Conservation (phyloP, 2,797 vertebrate genomes). For the Spinibarbus caldwelli region DNA sequence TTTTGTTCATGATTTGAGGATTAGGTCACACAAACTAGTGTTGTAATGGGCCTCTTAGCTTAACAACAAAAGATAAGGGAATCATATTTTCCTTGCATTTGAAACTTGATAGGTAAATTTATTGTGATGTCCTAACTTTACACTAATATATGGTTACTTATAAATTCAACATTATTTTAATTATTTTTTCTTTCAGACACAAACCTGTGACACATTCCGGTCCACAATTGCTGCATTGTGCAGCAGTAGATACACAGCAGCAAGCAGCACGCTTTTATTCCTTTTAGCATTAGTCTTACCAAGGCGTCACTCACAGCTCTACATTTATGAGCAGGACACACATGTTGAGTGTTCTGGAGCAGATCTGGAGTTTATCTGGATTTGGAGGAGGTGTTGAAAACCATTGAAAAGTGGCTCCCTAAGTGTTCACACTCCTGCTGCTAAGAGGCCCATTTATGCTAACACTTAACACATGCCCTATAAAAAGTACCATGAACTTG, state of each 20-base stretch:
- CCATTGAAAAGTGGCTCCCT: background rate
- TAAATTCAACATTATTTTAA: background rate
- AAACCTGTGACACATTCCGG: background rate
- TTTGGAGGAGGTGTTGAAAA: conserved; percentile 52
- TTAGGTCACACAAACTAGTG: background rate
- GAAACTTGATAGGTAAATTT: background rate
- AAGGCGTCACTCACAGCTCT: background rate
- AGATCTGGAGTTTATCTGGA: conserved; percentile 44
- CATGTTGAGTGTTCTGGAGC: background rate
- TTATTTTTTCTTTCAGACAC: background rate
- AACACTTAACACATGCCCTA: conserved; percentile 11
- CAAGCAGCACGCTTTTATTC: background rate
- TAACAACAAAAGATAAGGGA: background rate
- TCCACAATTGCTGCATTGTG: background rate
- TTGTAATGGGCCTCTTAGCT: background rate
- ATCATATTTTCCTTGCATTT: background rate
- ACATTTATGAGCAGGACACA: background rate
- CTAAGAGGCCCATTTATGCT: background rate
- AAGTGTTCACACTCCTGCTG: conserved; percentile 17
- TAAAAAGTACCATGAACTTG: background rate
- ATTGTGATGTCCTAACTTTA: background rate
- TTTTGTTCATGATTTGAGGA: background rate
- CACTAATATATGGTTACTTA: background rate
- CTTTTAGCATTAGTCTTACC: background rate
- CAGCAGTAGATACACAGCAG: background rate